A percentile compares a stretch with the other conserved stretches of the same genome.
Evolutionary conservation across 2,888 invertebrate genomes (phyloP).

Genomic region (Gasteruption jaculator): DNA sequence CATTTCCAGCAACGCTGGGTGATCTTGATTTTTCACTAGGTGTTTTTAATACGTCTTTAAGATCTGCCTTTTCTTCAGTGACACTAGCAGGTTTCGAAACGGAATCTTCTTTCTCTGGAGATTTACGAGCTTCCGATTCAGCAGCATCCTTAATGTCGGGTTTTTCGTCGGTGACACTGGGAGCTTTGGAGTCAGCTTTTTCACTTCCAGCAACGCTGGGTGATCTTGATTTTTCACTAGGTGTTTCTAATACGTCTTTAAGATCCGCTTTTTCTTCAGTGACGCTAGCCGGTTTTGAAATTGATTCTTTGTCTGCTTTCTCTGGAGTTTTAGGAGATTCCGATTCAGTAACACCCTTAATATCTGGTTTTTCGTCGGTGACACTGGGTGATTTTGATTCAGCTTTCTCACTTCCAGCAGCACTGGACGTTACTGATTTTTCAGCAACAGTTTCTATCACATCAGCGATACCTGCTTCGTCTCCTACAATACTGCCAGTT

Average conservation of each 20-base stretch:
- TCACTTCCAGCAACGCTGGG: slow-evolving; percentile 17
- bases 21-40: slow-evolving; percentile 6
- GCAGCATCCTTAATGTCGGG: slow-evolving; percentile 11
- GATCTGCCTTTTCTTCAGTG: slow-evolving; percentile 7
- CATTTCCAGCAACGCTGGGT: no score
- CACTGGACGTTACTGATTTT: slow-evolving; percentile 9
- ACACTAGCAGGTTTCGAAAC: slow-evolving; percentile 2
- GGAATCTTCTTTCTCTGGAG: not conserved
- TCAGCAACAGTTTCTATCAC: slow-evolving; percentile 6
- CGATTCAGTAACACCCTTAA: slow-evolving; percentile 5
- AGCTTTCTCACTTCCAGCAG: no score
- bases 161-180: slow-evolving; percentile 3
- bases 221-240: slow-evolving; percentile 20
- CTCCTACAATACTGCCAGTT: slow-evolving; percentile 8
- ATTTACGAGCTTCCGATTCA: slow-evolving; percentile 8
- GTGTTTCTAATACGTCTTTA: slow-evolving; percentile 5
- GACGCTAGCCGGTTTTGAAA: not conserved
- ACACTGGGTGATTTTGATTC: slow-evolving; percentile 4
- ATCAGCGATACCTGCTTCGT: slow-evolving; percentile 7
- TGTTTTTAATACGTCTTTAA: no score
- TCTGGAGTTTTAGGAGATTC: slow-evolving; percentile 2
- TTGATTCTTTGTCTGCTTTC: slow-evolving; percentile 9
- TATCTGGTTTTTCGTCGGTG: slow-evolving; percentile 9
- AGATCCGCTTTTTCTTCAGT: slow-evolving; percentile 3
- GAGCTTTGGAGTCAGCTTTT: slow-evolving; percentile 2